phyloP scores from a whole-genome alignment of 2,113 vertebrate species.

The Tragelaphus scriptus region DNA sequence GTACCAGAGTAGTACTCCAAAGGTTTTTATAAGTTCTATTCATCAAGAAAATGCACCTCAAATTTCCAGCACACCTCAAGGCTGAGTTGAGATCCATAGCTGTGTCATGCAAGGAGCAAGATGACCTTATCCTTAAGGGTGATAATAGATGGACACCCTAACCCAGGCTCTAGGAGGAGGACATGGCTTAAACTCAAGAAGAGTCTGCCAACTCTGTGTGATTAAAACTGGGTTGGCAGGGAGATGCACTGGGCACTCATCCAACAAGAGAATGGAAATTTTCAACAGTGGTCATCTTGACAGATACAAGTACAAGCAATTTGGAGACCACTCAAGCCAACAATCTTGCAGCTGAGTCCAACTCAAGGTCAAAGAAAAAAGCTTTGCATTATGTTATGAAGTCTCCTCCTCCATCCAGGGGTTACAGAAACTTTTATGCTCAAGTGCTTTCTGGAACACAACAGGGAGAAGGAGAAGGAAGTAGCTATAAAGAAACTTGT shows the following conservation, averaged over 20 bases:
- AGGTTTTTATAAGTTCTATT: background rate
- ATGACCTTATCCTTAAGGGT: background rate
- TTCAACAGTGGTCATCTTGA: conserved; percentile 14
- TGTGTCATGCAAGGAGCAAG: background rate
- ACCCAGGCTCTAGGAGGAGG: background rate
- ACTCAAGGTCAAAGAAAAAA: background rate
- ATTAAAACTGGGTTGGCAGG: background rate
- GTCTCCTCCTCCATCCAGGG: background rate
- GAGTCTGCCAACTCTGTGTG: background rate
- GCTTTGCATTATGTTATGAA: background rate
- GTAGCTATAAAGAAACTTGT: background rate
- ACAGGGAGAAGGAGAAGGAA: background rate
- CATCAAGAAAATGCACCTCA: background rate
- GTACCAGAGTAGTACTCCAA: background rate
- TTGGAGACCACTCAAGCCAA: background rate
- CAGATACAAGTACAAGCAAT: background rate
- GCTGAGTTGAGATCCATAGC: background rate
- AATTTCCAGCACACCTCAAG: background rate
- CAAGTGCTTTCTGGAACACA: background rate
- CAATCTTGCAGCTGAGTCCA: background rate
- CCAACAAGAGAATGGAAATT: background rate
- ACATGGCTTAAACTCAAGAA: background rate
- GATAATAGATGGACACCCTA: background rate
- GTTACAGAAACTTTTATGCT: background rate
- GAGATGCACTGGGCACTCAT: background rate